phyloP scores from a whole-genome alignment of 1,140 invertebrate genomes.

The Eumaeus atala region DNA sequence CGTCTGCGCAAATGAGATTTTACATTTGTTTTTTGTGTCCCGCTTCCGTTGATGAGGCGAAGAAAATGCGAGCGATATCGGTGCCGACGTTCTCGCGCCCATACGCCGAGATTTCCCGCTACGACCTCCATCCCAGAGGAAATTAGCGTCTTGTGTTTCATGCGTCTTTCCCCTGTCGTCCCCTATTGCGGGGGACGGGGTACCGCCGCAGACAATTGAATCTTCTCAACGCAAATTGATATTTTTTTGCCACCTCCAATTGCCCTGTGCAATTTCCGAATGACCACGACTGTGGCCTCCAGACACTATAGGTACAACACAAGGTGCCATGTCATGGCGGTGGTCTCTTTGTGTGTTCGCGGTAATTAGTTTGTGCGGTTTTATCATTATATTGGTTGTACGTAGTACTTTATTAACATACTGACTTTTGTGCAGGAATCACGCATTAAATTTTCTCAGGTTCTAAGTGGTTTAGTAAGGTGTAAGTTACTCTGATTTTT shows the following conservation, averaged over 20 bases:
- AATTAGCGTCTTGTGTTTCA: constrained; percentile 55
- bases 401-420: no score
- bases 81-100: constrained; percentile 19
- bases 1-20: no score
- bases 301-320: no score
- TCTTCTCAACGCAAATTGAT: constrained; percentile 42
- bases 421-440: no score
- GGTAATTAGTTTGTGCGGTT: constrained; percentile 14
- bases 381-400: constrained; percentile 3
- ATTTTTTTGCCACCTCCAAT: constrained; percentile 46
- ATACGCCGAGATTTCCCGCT: constrained; percentile 40
- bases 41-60: no score
- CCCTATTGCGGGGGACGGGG: neutral
- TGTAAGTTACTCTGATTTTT: no score
- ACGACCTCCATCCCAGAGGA: constrained; percentile 45
- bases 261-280: constrained; percentile 36
- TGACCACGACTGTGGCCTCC: constrained; percentile 17
- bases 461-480: no score
- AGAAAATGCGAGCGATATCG: constrained; percentile 6
- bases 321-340: constrained; percentile 21
- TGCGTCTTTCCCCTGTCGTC: constrained; percentile 27
- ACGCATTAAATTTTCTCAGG: no score
- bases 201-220: constrained; percentile 41
- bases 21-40: no score
- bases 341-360: no score